These are phyloP conservation scores for Gambusia holbrooki DNA, from an alignment of 2,113 vertebrate genomes.

Conservation along the genomic window DNA sequence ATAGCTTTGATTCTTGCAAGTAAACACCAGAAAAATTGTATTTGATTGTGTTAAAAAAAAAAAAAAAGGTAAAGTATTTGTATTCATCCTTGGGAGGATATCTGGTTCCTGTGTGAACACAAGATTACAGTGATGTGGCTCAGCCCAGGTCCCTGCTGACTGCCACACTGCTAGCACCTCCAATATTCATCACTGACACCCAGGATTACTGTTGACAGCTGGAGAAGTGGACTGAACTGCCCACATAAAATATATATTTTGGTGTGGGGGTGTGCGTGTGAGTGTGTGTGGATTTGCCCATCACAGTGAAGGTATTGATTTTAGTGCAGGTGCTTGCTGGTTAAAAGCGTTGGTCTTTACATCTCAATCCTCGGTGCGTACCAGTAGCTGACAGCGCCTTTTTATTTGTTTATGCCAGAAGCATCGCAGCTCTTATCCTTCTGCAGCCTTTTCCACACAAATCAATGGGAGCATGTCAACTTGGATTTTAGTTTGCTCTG, in stretches of 20 bases:
- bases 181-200: constrained; percentile 28
- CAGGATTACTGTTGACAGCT: constrained; percentile 42
- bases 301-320: constrained; percentile 54
- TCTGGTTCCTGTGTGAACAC: background rate
- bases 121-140: constrained; percentile 1
- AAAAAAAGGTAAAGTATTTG: background rate
- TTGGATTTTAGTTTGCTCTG: constrained; percentile 41
- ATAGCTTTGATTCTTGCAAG: background rate
- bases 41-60: background rate
- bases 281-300: constrained; percentile 14
- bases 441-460: constrained; percentile 41
- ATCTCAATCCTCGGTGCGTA: constrained; percentile 30
- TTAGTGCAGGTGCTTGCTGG: constrained; percentile 26
- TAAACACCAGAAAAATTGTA: background rate
- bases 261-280: constrained; percentile 2
- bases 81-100: constrained; percentile 5
- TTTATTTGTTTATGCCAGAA: constrained; percentile 61
- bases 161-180: constrained; percentile 16
- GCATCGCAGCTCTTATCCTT: constrained; percentile 46
- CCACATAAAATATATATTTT: constrained; percentile 16
- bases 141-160: constrained; percentile 12
- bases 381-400: constrained; percentile 39
- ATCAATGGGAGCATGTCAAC: constrained; percentile 52
- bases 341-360: constrained; percentile 46
- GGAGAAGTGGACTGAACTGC: constrained; percentile 16